A percentile compares a stretch with the other conserved stretches of the same genome.
These are phyloP conservation scores for Ctenopoma kingsleyae DNA, from an alignment of 2,797 vertebrate species.

Conservation along the genomic window DNA sequence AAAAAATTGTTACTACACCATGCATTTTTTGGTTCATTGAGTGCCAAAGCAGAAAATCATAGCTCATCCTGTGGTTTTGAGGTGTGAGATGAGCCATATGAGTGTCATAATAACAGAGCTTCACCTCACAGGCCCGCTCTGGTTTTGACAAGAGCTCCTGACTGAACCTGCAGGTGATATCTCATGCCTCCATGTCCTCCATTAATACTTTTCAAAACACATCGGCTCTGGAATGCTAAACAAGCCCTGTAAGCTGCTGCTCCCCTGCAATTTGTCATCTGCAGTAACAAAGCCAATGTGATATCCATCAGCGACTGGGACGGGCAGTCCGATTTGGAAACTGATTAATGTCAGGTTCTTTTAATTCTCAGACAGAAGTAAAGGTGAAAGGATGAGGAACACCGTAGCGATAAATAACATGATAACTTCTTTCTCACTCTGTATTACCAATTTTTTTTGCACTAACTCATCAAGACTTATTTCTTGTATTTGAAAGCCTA, in stretches of 20 bases:
- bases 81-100: constrained; percentile 35
- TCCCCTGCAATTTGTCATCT: constrained; percentile 70
- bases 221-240: constrained; percentile 79
- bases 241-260: constrained; percentile 65
- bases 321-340: constrained; percentile 26
- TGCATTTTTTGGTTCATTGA: constrained; percentile 40
- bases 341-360: constrained; percentile 43
- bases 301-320: constrained; percentile 68
- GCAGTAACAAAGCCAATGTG: constrained; percentile 64
- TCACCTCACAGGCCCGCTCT: constrained; percentile 43
- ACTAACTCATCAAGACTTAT: too few relatives aligned
- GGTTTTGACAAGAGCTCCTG: constrained; percentile 66
- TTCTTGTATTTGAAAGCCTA: too few relatives aligned
- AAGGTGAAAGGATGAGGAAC: constrained; percentile 15
- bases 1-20: background rate
- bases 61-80: constrained; percentile 27
- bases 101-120: constrained; percentile 51
- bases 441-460: too few relatives aligned
- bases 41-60: constrained; percentile 40
- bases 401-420: background rate
- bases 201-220: constrained; percentile 81
- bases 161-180: constrained; percentile 77
- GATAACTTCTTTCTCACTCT: too few relatives aligned
- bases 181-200: constrained; percentile 67
- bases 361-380: constrained; percentile 15